Evolutionary conservation across 2,888 invertebrate genomes (phyloP), one percentile per base, ranked within the genome.

Genomic region (Nomada hirtipes): DNA sequence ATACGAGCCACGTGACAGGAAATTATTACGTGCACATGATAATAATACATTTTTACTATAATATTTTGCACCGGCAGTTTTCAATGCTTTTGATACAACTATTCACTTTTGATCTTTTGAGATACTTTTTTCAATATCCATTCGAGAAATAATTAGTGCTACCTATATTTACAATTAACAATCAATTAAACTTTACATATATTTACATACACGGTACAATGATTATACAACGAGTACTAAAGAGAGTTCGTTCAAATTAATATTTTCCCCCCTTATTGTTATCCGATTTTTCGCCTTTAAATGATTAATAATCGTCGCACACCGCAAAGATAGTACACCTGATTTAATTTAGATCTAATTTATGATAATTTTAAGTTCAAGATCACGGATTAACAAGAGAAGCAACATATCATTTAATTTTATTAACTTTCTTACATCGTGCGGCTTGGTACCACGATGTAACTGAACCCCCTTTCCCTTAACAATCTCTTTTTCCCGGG

Each of bases 341-440:
- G 82, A 65, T 87, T 89, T 88, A 86, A 80, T 86, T 85, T 89
- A 91, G 88, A 69, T 77, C 83, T 90, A 88, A 87, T 90, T 91
- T 89, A 88, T 70, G 79, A 82, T 91, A 87, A 88, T 80, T 88
- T 90, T 91, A 89, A 89, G 83, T 87, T 90, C 86, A 88, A 89
- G 85, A 82, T 86, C 88, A 89, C 85, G 88, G 88, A 91, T 92
- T 92, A 93, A 92, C 93, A 92, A 92, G 93, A 92, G 91, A 92
- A 92, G 90, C 91, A 90, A 93, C 93, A 93, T 93, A 93, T 93
- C 93, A 93, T 92, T 92, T 92, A 91, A 91, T 92, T 92, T 91
- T 91, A 92, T 93, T 92, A 89, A 91, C 91, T 92, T 92, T 86
- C 84, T 61, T 75, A 88, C 85, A 88, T 65, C 71, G 77, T 68